Evolutionary conservation across 2,113 vertebrate genomes (phyloP), one percentile per base, ranked within the genome.

Genomic region (Aspidoscelis tigris): DNA sequence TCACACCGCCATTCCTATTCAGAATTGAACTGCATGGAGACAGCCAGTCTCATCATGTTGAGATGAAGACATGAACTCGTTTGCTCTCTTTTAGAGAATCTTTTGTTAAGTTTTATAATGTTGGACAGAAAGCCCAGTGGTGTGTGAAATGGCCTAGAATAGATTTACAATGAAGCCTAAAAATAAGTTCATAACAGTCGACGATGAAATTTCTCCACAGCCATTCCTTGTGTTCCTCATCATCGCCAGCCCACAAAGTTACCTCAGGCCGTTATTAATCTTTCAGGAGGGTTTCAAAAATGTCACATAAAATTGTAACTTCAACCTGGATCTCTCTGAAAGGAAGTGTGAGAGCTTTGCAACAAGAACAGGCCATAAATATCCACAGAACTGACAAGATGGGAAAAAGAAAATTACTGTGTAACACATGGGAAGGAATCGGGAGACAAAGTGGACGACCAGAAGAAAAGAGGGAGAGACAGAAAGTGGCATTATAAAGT

Each of bases 71-170:
- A 0, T 74, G 61, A 82, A 82, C 80, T 65, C 18, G 11, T 79
- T 73, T 83, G 47, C 24, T 11, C 61, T 74, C 44, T 24, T 80
- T 84, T 16, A 74, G 43, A 2, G 76, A 80, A 81, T 47, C 80
- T 4, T 14, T 91, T 81, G 75, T 75, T 33, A 84, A 80, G 81
- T 84, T 81, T 81, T 84, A 44, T 66, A 86, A 80, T 53, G 64
- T 69, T 18, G 2, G 33, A 76, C 79, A 55, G 76, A 87, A 86
- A 78, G 81, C 65, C 61, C 39, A 88, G 4, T 22, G 55, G 16
- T 10, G 10, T 87, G 55, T 80, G 70, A 72, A 87, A 78, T 83
- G 78, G 12, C 26, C 76, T 50, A n/a, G 74, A 87, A 50, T 10
- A 83, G 4, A 81, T 58, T 50, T 0, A 9, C 16, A 82, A 71